Percentiles rank a stretch among this genome's conserved stretches.
Conservation (phyloP, 2,113 vertebrate genomes). For the Andinoacara biseriatus region DNA sequence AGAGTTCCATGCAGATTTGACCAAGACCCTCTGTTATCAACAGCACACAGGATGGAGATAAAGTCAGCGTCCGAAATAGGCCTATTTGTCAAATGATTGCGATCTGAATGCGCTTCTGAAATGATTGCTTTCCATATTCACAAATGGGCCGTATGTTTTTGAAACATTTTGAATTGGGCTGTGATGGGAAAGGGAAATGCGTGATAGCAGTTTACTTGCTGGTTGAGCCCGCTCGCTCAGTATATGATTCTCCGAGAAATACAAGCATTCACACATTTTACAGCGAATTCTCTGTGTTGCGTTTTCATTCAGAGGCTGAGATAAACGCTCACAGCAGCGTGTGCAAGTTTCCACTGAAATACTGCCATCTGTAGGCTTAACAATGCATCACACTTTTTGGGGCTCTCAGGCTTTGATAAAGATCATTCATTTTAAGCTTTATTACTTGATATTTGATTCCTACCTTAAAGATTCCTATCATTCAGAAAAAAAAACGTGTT, state of each 20-base stretch:
- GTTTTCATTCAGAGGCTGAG: conserved; percentile 22
- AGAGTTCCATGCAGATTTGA: background rate
- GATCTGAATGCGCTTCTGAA: conserved; percentile 2
- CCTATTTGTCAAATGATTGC: conserved; percentile 34
- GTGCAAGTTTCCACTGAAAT: conserved; percentile 51
- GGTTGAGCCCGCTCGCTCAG: background rate
- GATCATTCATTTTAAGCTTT: background rate
- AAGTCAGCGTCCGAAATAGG: conserved; percentile 20
- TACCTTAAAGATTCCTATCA: background rate
- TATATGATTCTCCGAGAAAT: background rate
- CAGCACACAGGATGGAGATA: conserved; percentile 31
- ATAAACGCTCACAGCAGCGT: background rate
- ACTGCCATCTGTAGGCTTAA: conserved; percentile 65
- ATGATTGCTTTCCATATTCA: background rate
- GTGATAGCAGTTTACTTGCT: background rate
- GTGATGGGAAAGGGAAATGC: background rate
- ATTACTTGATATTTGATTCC: background rate
- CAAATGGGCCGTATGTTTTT: background rate
- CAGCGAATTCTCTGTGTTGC: background rate
- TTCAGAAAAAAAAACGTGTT: too few relatives aligned
- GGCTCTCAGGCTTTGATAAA: background rate
- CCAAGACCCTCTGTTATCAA: conserved; percentile 25
- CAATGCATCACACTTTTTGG: background rate
- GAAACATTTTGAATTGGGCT: background rate
- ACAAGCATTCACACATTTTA: conserved; percentile 18